Evolutionary conservation across 2,113 vertebrate species (phyloP), one percentile per base, ranked within the genome.

Genomic region (Pluvialis apricaria): DNA sequence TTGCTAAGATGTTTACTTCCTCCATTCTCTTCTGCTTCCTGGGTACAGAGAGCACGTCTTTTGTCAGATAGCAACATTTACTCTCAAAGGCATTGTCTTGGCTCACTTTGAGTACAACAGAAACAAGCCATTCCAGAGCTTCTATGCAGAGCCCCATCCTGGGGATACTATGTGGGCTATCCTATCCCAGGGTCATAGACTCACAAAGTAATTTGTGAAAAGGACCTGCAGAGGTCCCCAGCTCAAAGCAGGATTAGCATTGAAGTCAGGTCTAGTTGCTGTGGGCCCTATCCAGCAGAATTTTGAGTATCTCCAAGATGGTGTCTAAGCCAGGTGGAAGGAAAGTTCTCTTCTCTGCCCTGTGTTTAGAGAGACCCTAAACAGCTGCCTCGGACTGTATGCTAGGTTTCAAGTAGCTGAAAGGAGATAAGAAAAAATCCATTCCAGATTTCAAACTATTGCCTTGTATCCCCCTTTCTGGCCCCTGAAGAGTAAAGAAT

Each of bases 11-110:
- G 20, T 26, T 86, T 80, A 9, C 29, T 73, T 69, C 11, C 47
- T 84, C 26, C 32, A 29, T 54, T 87, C 28, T 77, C 4, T 81
- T 85, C 32, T 65, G 13, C 13, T 76, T 71, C 18, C 26, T 72
- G 32, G 3, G 4, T 79, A 71, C 15, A 76, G 24, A 86, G 7
- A 72, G 4, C 4, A 36, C 0, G 0, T 5, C 16, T 34, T 82
- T 44, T 54, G 38, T 52, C 24, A 92, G n/a, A 32, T 40, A 28
- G 19, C 21, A 81, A 36, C 3, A n/a, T 29, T 51, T 75, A 68
- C 45, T 19, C 18, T 45, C 24, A 40, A 88, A 42, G 18, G 62
- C 15, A 28, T 82, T 66, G 24, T 26, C 20, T 64, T 76, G 79
- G 8, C 22, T 68, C 2, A 15, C 16, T 79, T 68, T 42, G 44